Base-by-base conservation (phyloP, 2,888 invertebrate genomes). In the Troides oblongomaculatus region DNA sequence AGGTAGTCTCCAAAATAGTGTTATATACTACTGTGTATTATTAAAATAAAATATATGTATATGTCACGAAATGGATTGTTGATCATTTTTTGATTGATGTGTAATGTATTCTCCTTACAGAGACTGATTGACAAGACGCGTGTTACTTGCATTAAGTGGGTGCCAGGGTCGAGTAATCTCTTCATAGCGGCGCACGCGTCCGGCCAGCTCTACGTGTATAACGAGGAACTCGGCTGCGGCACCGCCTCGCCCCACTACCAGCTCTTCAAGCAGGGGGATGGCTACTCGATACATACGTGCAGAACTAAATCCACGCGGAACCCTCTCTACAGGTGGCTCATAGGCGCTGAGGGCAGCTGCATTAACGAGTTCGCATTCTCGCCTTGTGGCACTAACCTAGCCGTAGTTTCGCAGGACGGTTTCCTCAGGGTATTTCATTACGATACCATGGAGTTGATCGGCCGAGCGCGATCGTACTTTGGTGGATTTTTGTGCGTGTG, bases 291-390 rank as follows among this genome's bases (percentile, higher is more conserved):
- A 77, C 97, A 97, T 90, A 98, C 98, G 18, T 99, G 99, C 88
- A 98, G 99, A 88, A 97, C 99, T 21, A 99, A 99, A 90, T 97
- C 97, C 71, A 98, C 98, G 0, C 93, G 99, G 69, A 99, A 99
- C 92, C 99, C 99, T 0, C 92, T 99, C n/a, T 91, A 92, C 79
- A 94, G 97, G 87, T 97, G 97, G 97, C 94, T 96, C 68, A 95
- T 97, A 73, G 97, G 97, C 64, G 94, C 94, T 46, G 96, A 96
- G 72, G 96, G 96, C 76, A 95, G 95, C 84, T 95, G 95, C 81
- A 97, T 99, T 81, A 99, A 99, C 87, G 98, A 99, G 89, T 97
- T 99, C 90, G 97, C 97, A 69, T 99, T 99, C 88, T 99, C 99
- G 61, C 99, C 99, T 0, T 97, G 98, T 90, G 97, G 96, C 56